These are phyloP conservation scores for Amyelois transitella DNA, from an alignment of 1,140 invertebrate genomes.

Conservation along the genomic window DNA sequence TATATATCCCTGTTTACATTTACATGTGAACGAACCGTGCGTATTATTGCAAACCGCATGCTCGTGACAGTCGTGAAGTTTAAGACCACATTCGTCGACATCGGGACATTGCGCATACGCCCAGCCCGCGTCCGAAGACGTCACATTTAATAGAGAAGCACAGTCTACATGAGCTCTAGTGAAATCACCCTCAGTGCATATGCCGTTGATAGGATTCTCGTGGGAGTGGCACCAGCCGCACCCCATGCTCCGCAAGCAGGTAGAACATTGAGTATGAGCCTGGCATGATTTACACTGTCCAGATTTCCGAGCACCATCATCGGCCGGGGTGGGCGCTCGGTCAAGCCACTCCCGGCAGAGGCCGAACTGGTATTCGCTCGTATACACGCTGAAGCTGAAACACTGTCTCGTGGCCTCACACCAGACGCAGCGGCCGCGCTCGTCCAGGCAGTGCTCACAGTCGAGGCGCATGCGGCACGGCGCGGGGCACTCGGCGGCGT, in stretches of 20 bases:
- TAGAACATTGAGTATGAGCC: conserved; percentile 83
- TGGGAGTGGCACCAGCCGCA: conserved; percentile 96
- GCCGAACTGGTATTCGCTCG: conserved; percentile 94
- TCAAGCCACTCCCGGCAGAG: conserved; percentile 95
- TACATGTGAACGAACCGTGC: conserved; percentile 90
- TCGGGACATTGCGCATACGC: conserved; percentile 94
- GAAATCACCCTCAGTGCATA: conserved; percentile 86
- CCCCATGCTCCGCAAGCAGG: conserved; percentile 86
- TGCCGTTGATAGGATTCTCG: conserved; percentile 89
- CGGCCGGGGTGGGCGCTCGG: conserved; percentile 75
- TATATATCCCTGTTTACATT: conserved; percentile 89
- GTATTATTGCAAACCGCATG: conserved; percentile 95
- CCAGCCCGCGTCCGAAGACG: conserved; percentile 80
- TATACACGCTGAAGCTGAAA: conserved; percentile 95
- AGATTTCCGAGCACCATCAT: conserved; percentile 43
- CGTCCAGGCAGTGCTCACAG: conserved; percentile 89
- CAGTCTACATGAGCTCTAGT: conserved; percentile 82
- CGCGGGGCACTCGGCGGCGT: conserved; percentile 80
- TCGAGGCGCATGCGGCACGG: conserved; percentile 84
- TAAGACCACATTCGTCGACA: conserved; percentile 93
- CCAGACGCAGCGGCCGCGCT: conserved; percentile 94
- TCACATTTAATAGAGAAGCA: conserved; percentile 75
- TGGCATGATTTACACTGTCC: conserved; percentile 89
- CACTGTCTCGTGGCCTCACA: conserved; percentile 93
- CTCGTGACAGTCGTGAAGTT: conserved; percentile 90